Evolutionary conservation across 2,113 vertebrate genomes (phyloP).

Genomic region (Caloenas nicobarica): DNA sequence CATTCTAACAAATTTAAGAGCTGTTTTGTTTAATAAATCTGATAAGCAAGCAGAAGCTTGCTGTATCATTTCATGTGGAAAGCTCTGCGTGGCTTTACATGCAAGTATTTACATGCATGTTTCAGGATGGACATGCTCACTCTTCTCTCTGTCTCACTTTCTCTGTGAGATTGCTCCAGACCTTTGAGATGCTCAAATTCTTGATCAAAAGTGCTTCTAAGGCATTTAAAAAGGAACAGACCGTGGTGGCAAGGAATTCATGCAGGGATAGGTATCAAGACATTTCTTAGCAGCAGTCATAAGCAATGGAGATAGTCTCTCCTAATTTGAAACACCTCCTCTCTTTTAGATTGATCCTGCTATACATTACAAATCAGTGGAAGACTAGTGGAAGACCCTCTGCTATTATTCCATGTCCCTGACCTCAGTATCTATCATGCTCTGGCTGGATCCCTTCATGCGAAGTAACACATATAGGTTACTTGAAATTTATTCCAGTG

Average conservation of each 20-base stretch:
- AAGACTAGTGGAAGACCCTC: background rate
- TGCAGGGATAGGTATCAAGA: background rate
- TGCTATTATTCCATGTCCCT: background rate
- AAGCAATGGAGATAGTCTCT: background rate
- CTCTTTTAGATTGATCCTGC: background rate
- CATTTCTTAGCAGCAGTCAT: background rate
- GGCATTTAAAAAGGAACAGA: background rate
- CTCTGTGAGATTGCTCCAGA: background rate
- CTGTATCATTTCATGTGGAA: background rate
- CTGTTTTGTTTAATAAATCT: background rate
- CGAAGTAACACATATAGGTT: background rate
- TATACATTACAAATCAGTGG: background rate
- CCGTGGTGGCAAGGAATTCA: background rate
- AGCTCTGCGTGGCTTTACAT: accelerated
- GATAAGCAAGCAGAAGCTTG: background rate
- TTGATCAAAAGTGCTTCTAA: background rate
- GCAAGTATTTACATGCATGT: background rate
- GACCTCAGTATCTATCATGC: background rate
- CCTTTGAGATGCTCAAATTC: background rate
- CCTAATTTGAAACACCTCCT: background rate
- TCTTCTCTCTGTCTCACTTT: background rate
- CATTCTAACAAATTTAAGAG: background rate
- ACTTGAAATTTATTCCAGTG: background rate
- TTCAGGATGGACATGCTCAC: background rate
- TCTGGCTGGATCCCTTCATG: background rate